Evolutionary conservation across 2,797 vertebrate genomes (phyloP), one percentile per base, ranked within the genome.

Genomic region (Pipistrellus pipistrellus): DNA sequence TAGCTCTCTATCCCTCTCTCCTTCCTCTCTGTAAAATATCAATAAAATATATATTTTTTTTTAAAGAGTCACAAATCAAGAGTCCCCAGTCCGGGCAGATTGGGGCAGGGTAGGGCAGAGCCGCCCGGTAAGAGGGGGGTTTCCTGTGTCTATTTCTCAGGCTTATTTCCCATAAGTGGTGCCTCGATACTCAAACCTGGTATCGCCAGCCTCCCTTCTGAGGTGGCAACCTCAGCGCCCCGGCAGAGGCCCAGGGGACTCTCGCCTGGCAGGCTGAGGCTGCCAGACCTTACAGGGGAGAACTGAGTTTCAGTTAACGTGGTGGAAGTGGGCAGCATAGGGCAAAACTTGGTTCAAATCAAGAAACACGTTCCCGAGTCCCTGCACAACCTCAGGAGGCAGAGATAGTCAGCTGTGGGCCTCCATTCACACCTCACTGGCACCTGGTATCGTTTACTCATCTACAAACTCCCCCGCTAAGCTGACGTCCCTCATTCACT

Each of bases 371-470:
- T 92, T 84, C 94, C 96, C 73, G 14, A 93, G 91, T 57, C 71
- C 90, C 71, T 44, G 13, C 80, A 87, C 73, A 88, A 88, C 89
- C 87, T 95, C 57, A 17, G 95, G 72, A 77, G 69, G 86, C 35
- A 90, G 86, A 96, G 91, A 95, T 96, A 97, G 87, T 96, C 95
- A 94, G 89, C 85, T 1, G 0, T 3, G 62, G 0, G 92, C 93
- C 86, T 62, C 68, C 86, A 27, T 80, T 95, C 93, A 69, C 93
- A 94, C 92, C 93, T 92, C 75, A 55, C 77, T 17, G 35, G 87
- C 69, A 90, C 95, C 89, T 95, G 85, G 88, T 59, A 6, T 0
- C 4, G 76, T 57, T 94, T 80, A 83, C 84, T 94, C 93, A 93
- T 64, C 93, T 86, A 80, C 88, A 92, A 10, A 77, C 90, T 71